These are phyloP conservation scores for Atta texana DNA, from an alignment of 1,140 invertebrate genomes.

Conservation along the genomic window DNA sequence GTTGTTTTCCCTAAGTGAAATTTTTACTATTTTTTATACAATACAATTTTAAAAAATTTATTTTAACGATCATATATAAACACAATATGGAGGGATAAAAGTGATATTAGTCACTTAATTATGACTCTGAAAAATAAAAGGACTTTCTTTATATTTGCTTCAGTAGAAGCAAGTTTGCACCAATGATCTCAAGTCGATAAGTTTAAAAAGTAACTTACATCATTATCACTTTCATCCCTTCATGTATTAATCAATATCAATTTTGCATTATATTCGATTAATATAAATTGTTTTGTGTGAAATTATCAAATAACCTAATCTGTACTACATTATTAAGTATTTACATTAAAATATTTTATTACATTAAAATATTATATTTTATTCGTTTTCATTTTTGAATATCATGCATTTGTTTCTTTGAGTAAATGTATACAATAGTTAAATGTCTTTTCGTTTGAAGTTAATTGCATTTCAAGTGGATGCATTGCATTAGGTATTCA, in stretches of 20 bases:
- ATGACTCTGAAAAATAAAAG: too few relatives aligned
- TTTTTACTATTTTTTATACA: background rate
- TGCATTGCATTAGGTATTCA: too few relatives aligned
- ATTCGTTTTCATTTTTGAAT: background rate
- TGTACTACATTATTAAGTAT: background rate
- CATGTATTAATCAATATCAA: constrained; percentile 32
- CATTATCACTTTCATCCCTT: too few relatives aligned
- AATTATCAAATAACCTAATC: background rate
- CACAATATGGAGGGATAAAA: background rate
- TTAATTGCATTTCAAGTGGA: too few relatives aligned
- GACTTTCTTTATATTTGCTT: too few relatives aligned
- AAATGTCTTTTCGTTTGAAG: too few relatives aligned
- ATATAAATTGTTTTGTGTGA: background rate
- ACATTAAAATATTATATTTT: background rate
- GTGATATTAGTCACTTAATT: too few relatives aligned
- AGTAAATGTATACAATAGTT: background rate
- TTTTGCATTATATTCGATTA: background rate
- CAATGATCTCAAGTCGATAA: too few relatives aligned
- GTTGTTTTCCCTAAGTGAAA: background rate
- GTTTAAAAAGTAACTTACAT: too few relatives aligned
- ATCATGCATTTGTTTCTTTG: background rate
- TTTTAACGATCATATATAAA: constrained; percentile 54
- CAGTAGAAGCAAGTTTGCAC: too few relatives aligned
- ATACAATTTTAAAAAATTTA: constrained; percentile 53
- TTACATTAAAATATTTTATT: constrained; percentile 7